Evolutionary conservation across 1,140 invertebrate genomes (phyloP).

Genomic region (Drosophila murphyi): DNA sequence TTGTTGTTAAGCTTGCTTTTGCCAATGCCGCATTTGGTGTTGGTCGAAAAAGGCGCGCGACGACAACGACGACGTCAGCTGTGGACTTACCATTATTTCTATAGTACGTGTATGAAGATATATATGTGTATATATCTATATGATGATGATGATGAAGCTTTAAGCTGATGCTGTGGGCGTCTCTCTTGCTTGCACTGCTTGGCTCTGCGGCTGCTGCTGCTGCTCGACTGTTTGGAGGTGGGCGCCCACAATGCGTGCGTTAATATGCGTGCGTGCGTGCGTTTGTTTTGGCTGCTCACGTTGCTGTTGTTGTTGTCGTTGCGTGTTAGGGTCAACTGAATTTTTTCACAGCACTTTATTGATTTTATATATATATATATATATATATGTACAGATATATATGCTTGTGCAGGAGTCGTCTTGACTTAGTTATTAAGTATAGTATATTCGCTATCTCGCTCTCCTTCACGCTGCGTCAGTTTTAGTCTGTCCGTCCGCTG

Average conservation of each 20-base stretch:
- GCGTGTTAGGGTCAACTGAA: constrained; percentile 34
- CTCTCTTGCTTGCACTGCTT: constrained; percentile 9
- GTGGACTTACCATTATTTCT: constrained; percentile 38
- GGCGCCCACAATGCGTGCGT: constrained; percentile 21
- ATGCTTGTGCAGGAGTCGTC: constrained; percentile 21
- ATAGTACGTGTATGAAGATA: not conserved
- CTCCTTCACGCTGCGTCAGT: constrained; percentile 42
- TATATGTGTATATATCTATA: not conserved
- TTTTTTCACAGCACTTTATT: constrained; percentile 26
- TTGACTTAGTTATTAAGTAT: constrained; percentile 52
- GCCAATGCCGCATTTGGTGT: constrained; percentile 37
- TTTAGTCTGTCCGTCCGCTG: constrained; percentile 11
- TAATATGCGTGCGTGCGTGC: not conserved
- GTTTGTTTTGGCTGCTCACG: constrained; percentile 13
- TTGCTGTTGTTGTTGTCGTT: constrained; percentile 25
- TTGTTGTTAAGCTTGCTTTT: not conserved
- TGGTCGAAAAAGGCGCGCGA: constrained; percentile 46
- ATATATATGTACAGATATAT: not conserved
- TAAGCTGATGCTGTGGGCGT: constrained; percentile 18
- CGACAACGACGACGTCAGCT: constrained; percentile 26
- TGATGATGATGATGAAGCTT: constrained; percentile 15
- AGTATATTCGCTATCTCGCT: constrained; percentile 47
- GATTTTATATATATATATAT: constrained; percentile 10
- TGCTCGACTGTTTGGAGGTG: constrained; percentile 15
- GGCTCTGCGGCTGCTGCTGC: constrained; percentile 9